Percentiles rank a stretch among this genome's conserved stretches.
Evolutionary conservation across 2,888 invertebrate species (phyloP).

Genomic region (Drosophila ochracea): DNA sequence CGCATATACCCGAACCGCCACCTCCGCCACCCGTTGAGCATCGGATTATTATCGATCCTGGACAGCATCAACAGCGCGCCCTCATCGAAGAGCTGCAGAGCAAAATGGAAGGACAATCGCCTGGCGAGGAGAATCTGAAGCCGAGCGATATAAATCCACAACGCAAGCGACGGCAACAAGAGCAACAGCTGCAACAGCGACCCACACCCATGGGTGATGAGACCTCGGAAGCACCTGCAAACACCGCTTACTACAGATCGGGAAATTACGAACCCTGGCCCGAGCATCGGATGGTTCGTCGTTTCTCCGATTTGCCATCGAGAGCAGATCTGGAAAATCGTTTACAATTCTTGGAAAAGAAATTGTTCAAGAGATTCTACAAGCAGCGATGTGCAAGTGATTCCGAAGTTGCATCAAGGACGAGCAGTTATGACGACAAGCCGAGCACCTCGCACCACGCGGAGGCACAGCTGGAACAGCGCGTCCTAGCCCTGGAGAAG

Average conservation of each 20-base stretch:
- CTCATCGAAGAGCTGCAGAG: constrained; percentile 79
- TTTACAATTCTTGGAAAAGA: constrained; percentile 81
- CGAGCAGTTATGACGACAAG: constrained; percentile 42
- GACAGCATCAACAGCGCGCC: constrained; percentile 66
- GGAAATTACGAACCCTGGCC: constrained; percentile 79
- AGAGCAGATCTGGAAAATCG: constrained; percentile 84
- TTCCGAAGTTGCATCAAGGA: constrained; percentile 83
- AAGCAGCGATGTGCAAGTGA: constrained; percentile 85
- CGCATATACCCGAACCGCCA: constrained; percentile 67
- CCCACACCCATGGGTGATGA: constrained; percentile 78
- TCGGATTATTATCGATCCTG: constrained; percentile 37
- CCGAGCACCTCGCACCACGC: constrained; percentile 71
- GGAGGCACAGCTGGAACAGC: constrained; percentile 72
- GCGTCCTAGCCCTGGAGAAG: constrained; percentile 81
- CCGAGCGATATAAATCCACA: constrained; percentile 80
- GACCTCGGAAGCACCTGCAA: constrained; percentile 84
- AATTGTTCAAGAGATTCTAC: constrained; percentile 81
- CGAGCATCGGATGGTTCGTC: constrained; percentile 81
- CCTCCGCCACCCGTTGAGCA: constrained; percentile 56
- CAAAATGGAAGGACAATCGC: constrained; percentile 65
- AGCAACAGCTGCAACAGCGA: constrained; percentile 53
- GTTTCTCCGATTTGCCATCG: constrained; percentile 84
- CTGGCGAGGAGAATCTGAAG: constrained; percentile 71
- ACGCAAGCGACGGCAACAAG: constrained; percentile 44
- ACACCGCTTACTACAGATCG: constrained; percentile 82